Conservation (phyloP, 2,888 invertebrate genomes). For the Cenopis cana region DNA sequence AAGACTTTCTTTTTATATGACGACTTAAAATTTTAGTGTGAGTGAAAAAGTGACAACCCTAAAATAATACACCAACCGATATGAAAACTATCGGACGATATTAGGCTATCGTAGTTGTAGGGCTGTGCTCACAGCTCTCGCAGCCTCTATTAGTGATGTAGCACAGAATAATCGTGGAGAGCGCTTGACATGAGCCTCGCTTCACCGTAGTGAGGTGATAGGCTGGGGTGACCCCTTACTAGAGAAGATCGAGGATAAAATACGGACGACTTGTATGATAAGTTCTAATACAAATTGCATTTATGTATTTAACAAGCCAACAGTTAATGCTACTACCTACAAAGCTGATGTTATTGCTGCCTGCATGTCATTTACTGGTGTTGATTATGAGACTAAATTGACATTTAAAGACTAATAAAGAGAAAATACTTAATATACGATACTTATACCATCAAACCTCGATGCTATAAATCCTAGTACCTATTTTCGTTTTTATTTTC, state of each 20-base stretch:
- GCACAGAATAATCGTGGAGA: slow-evolving; percentile 34
- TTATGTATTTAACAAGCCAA: too few relatives aligned
- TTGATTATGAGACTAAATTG: too few relatives aligned
- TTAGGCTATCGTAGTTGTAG: background rate
- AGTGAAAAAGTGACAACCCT: slow-evolving; percentile 2
- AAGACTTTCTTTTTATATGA: background rate
- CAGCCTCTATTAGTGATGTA: slow-evolving; percentile 30
- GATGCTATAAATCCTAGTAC: too few relatives aligned
- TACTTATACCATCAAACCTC: too few relatives aligned
- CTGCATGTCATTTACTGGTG: too few relatives aligned
- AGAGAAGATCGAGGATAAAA: background rate
- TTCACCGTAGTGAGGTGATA: slow-evolving; percentile 35
- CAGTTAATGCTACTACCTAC: too few relatives aligned
- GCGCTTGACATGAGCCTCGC: slow-evolving; percentile 33
- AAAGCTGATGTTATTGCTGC: too few relatives aligned
- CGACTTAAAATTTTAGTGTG: background rate
- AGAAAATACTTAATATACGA: too few relatives aligned
- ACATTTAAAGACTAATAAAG: too few relatives aligned
- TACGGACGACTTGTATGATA: background rate
- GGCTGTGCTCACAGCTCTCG: background rate
- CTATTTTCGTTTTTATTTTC: too few relatives aligned
- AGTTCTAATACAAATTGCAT: background rate
- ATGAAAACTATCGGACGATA: slow-evolving; percentile 2
- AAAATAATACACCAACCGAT: background rate
- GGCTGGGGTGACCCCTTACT: slow-evolving; percentile 12